A percentile compares a stretch with the other conserved stretches of the same genome.
Conservation (phyloP, 2,113 vertebrate species). For the Catagonus wagneri region DNA sequence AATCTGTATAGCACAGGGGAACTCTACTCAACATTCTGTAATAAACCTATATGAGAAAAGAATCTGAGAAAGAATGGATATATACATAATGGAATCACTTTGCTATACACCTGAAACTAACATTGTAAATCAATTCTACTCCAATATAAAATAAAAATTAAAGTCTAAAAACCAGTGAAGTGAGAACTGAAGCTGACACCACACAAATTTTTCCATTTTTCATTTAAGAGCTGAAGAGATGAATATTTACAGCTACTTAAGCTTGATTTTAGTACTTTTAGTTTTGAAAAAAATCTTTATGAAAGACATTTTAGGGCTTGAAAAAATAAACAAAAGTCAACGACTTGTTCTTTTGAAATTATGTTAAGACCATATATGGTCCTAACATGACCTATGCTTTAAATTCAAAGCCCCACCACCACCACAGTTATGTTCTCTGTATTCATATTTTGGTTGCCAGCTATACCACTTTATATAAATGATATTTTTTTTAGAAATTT, state of each 20-base stretch:
- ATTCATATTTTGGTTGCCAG: neutral
- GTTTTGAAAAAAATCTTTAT: constrained; percentile 45
- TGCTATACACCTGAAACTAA: no score
- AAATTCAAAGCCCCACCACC: neutral
- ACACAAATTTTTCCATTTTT: neutral
- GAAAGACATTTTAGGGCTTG: neutral
- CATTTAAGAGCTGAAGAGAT: neutral
- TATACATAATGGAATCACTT: no score
- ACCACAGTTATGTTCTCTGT: neutral
- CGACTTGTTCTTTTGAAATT: constrained; percentile 15
- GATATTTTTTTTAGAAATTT: neutral
- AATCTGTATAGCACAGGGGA: neutral
- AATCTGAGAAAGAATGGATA: no score
- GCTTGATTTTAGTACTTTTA: neutral
- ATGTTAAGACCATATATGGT: neutral
- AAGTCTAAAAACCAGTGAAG: neutral
- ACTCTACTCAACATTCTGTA: no score
- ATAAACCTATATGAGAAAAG: no score
- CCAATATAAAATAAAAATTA: no score
- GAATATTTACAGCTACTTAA: constrained; percentile 1
- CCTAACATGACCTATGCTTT: neutral
- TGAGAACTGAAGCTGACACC: neutral
- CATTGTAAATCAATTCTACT: no score
- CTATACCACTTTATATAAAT: neutral
- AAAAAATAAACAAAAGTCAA: constrained; percentile 52